Evolutionary conservation across 2,113 vertebrate genomes (phyloP), one percentile per base, ranked within the genome.

Genomic region (Passer domesticus): DNA sequence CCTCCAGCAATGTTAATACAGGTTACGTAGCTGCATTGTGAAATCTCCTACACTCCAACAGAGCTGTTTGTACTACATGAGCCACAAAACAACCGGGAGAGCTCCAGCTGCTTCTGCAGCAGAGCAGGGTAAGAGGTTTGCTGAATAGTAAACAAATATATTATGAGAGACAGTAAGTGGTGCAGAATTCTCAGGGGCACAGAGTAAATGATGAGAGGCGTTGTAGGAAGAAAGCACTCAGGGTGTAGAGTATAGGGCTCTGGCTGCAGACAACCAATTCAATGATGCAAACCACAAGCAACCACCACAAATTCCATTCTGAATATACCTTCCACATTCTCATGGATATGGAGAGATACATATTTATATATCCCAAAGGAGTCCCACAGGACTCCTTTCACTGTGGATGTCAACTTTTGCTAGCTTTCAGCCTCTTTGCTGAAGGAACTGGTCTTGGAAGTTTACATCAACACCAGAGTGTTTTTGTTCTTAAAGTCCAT

Each of bases 141-240:
- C 53, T 91, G 72, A 64, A 25, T 20, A 83, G 88, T 81, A 80
- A 91, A 92, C 83, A 80, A 92, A 90, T 73, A 39, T 4, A 53
- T 90, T 96, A 76, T 47, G 31, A 72, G 83, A 90, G 76, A 82
- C 83, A 84, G 59, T 83, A 81, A 87, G 66, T 74, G 59, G 75
- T 59, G 49, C 58, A 83, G 66, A 68, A 72, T 81, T 50, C 75
- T 88, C 56, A 78, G 55, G 49, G 70, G 55, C 49, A 67, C 33
- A 49, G 74, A 56, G 75, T 33, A 84, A 93, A 77, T 44, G 24
- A 78, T 59, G 73, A 91, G 66, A 85, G 39, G 35, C 14, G 2
- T 84, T 74, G 33, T 66, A 59, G 78, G 70, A 90, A 67, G 59
- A 66, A 87, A 85, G 24, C 14, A 23, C n/a, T 56, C 46, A 49